A percentile compares a stretch with the other conserved stretches of the same genome.
Evolutionary conservation across 2,888 invertebrate genomes (phyloP).

Genomic region (Plagodis dolabraria): DNA sequence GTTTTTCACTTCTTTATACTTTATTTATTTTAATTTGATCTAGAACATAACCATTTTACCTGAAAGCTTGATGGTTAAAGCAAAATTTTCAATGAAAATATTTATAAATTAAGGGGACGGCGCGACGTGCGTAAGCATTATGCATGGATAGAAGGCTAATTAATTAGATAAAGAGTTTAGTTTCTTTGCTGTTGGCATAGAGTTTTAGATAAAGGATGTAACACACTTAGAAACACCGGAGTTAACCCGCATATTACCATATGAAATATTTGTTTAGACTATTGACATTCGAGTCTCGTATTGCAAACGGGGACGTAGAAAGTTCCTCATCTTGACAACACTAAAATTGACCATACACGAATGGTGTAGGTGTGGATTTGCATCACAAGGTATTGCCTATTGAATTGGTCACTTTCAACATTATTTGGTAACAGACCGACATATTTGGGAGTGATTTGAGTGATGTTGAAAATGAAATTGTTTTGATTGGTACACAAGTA

Average conservation of each 20-base stretch:
- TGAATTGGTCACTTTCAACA: conserved; percentile 56
- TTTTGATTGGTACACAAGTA: neutral
- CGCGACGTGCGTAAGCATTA: too few species aligned
- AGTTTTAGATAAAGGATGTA: conserved; percentile 31
- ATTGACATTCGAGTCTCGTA: conserved; percentile 64
- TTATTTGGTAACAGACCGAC: conserved; percentile 42
- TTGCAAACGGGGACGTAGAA: conserved; percentile 71
- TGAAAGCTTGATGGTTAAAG: too few species aligned
- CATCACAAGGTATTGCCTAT: conserved; percentile 64
- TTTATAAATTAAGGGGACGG: too few species aligned
- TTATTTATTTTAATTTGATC: too few species aligned
- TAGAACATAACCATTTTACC: too few species aligned
- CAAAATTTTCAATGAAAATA: too few species aligned
- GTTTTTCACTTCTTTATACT: too few species aligned
- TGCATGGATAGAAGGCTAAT: too few species aligned
- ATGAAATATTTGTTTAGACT: conserved; percentile 60
- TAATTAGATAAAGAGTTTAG: too few species aligned
- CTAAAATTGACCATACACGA: conserved; percentile 69
- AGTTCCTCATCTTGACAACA: conserved; percentile 71
- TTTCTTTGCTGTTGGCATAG: too few species aligned
- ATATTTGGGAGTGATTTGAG: conserved; percentile 26
- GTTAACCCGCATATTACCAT: conserved; percentile 63
- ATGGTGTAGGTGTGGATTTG: conserved; percentile 63
- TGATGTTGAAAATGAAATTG: conserved; percentile 4
- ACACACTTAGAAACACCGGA: conserved; percentile 50